Conservation (phyloP, 2,113 vertebrate genomes). For the Ochotona princeps region DNA sequence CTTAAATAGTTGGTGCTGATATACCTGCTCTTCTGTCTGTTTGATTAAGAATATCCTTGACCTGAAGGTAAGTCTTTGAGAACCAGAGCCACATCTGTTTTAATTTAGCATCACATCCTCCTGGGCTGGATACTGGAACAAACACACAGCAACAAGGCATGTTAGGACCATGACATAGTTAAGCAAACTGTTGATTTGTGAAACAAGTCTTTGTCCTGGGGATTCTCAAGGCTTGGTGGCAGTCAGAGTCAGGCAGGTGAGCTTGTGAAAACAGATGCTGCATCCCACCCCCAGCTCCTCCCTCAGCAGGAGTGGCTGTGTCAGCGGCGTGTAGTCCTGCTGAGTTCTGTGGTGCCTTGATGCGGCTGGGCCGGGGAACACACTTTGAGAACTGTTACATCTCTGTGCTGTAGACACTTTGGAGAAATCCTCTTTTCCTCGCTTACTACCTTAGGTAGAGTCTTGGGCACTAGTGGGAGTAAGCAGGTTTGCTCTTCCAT, state of each 20-base stretch:
- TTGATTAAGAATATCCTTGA: background rate
- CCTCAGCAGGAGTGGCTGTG: background rate
- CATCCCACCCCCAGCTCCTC: background rate
- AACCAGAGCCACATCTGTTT: background rate
- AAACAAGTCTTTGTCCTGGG: background rate
- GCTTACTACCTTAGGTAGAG: background rate
- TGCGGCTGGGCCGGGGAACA: background rate
- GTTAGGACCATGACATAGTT: background rate
- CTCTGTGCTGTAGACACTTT: background rate
- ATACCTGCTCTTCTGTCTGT: background rate
- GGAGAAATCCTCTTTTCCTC: background rate
- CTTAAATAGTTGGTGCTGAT: background rate
- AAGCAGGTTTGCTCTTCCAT: background rate
- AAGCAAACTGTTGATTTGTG: background rate
- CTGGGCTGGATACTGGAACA: background rate
- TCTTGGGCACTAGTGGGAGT: too few relatives aligned
- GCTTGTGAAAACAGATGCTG: background rate
- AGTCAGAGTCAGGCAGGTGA: background rate
- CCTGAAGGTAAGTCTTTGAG: background rate
- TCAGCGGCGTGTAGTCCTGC: background rate
- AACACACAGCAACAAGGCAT: background rate
- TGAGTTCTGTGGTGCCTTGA: background rate
- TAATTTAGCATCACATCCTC: background rate
- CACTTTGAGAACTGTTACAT: background rate
- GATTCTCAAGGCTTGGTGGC: background rate